A percentile compares a stretch with the other conserved stretches of the same genome.
These are phyloP conservation scores for Cairina moschata DNA, from an alignment of 2,113 vertebrate genomes.

Conservation along the genomic window DNA sequence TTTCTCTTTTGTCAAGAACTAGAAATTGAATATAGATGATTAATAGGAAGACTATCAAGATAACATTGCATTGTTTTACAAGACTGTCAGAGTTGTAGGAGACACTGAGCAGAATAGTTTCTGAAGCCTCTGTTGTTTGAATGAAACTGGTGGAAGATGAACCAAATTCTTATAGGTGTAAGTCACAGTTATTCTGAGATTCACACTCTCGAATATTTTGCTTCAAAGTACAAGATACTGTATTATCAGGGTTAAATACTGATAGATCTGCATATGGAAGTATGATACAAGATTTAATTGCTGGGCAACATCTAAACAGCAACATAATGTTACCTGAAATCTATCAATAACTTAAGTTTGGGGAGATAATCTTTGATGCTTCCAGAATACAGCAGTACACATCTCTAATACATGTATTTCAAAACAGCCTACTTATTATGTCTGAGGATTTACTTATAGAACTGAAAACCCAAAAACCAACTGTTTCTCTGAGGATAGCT, in stretches of 20 bases:
- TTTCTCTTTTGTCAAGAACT: neutral
- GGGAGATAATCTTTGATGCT: neutral
- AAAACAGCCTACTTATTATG: neutral
- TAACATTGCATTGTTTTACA: neutral
- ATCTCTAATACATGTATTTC: neutral
- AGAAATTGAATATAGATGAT: neutral
- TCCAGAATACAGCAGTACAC: neutral
- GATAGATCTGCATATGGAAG: neutral
- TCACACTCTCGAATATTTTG: neutral
- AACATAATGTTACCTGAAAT: neutral
- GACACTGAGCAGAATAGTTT: neutral
- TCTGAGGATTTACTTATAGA: neutral
- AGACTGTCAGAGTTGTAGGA: neutral
- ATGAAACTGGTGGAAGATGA: accelerated
- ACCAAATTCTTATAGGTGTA: neutral
- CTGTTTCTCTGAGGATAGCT: accelerated
- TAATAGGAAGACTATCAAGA: neutral
- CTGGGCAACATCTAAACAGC: neutral
- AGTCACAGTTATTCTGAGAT: neutral
- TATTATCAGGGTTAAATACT: neutral
- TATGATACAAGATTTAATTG: neutral
- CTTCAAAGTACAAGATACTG: neutral
- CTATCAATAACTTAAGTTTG: neutral
- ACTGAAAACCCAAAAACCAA: accelerated
- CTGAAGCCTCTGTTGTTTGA: neutral